Conservation (phyloP, 2,888 invertebrate species). For the Gastracanthus pulcherrimus region DNA sequence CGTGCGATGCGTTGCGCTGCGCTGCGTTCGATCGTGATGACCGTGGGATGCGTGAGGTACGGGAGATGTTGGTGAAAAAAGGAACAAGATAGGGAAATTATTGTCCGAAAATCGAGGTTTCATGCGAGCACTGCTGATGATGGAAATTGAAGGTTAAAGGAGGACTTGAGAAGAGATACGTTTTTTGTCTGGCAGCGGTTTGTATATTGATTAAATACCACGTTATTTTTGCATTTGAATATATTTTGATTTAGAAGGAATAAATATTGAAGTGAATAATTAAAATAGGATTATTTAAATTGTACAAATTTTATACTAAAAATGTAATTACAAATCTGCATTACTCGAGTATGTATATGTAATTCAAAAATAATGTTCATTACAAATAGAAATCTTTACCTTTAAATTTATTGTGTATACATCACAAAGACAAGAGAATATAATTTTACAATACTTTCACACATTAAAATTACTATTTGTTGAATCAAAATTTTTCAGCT, state of each 20-base stretch:
- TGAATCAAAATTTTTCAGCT: background rate
- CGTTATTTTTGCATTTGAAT: background rate
- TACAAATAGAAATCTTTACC: no score
- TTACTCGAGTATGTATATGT: no score
- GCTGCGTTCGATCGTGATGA: slow-evolving; percentile 10
- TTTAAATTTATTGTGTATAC: background rate
- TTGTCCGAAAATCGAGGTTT: slow-evolving; percentile 9
- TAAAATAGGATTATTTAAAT: no score
- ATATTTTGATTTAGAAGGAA: background rate
- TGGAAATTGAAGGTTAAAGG: background rate
- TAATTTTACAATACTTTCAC: background rate
- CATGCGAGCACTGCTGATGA: background rate
- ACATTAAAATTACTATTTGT: background rate
- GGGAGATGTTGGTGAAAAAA: background rate
- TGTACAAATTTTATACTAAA: no score
- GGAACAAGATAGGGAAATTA: slow-evolving; percentile 9
- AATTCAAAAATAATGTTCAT: no score
- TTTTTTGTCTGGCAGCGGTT: background rate
- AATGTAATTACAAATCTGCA: no score
- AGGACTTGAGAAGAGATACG: background rate
- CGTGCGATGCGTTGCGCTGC: background rate
- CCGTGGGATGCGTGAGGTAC: slow-evolving; percentile 10
- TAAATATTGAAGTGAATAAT: background rate
- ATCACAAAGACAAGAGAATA: background rate
- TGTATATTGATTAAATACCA: background rate